phyloP scores from a whole-genome alignment of 2,797 vertebrate genomes.

The Spinus pinus region DNA sequence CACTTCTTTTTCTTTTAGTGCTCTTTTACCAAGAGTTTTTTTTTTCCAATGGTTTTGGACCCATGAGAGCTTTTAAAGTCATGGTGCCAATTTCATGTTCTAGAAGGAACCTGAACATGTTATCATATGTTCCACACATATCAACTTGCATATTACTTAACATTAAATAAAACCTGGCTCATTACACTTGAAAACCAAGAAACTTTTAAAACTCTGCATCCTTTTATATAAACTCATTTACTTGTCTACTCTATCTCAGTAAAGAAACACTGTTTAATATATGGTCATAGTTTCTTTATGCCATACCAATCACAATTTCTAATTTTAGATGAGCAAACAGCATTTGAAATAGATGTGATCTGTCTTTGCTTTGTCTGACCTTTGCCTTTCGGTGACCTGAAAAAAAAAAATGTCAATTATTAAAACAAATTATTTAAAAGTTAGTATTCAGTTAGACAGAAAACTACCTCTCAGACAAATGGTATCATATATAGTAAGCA shows the following conservation, averaged over 20 bases:
- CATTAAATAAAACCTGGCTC: not conserved
- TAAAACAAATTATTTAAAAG: not conserved
- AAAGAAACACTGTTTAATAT: not conserved
- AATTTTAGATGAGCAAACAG: not conserved
- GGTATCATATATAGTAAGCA: not conserved
- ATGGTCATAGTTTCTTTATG: not conserved
- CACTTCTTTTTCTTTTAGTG: not conserved
- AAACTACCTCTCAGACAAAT: not conserved
- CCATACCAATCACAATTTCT: not conserved
- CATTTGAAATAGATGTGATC: not conserved
- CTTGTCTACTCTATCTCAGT: not conserved
- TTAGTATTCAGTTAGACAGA: not conserved
- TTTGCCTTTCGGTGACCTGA: not conserved
- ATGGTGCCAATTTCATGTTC: not conserved
- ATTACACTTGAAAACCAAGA: not conserved
- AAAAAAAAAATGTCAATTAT: not conserved
- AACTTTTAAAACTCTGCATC: not conserved
- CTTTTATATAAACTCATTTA: not conserved
- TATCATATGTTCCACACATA: rapidly evolving
- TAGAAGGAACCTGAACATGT: not conserved
- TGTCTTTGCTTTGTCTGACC: not conserved
- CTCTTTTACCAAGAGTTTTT: not conserved
- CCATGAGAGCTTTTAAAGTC: not conserved
- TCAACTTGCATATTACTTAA: not conserved
- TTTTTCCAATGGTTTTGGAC: not conserved